Evolutionary conservation across 2,888 invertebrate species (phyloP).

Genomic region (Campoplex nolae): DNA sequence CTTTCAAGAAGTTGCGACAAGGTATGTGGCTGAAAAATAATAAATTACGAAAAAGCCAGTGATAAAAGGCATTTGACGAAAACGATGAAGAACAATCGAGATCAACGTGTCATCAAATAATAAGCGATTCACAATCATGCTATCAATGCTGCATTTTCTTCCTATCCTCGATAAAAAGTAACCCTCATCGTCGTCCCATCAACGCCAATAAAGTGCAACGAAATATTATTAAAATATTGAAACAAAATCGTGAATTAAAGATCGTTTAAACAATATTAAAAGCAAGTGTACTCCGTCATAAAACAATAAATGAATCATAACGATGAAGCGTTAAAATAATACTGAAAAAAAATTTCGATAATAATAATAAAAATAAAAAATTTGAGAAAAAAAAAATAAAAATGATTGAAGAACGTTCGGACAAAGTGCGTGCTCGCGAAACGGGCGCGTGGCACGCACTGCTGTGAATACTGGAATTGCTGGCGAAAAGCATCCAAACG

Average conservation of each 20-base stretch:
- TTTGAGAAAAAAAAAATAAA: not conserved
- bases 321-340: not conserved
- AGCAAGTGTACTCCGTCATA: not conserved
- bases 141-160: too few relatives aligned
- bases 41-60: conserved; percentile 1
- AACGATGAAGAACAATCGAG: not conserved
- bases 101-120: not conserved
- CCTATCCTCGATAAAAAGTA: not conserved
- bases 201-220: not conserved
- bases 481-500: conserved; percentile 61
- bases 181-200: not conserved
- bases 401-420: conserved; percentile 43
- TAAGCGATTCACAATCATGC: not conserved
- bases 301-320: not conserved
- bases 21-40: not conserved
- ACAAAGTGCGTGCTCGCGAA: conserved; percentile 74
- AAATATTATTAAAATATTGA: not conserved
- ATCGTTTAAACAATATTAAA: not conserved
- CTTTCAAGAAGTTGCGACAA: not conserved
- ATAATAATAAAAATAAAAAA: not conserved
- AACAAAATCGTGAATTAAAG: not conserved
- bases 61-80: not conserved
- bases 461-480: conserved; percentile 71
- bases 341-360: not conserved
- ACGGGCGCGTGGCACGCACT: conserved; percentile 82